Conservation (phyloP, 1,140 invertebrate genomes). For the Drosophila paulistorum region DNA sequence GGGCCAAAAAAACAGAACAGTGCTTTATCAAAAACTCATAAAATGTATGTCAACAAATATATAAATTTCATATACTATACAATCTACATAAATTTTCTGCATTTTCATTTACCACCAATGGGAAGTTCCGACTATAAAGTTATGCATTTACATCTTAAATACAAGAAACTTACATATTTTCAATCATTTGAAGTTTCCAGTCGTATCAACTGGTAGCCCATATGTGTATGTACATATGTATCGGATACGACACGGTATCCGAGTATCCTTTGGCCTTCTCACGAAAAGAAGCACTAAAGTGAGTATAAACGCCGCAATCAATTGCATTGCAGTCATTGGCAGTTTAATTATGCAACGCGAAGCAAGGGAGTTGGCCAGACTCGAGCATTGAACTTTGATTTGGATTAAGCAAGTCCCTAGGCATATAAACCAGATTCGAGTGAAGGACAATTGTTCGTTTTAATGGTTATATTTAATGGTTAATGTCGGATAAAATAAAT, state of each 20-base stretch:
- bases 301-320: conserved; percentile 24
- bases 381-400: conserved; percentile 66
- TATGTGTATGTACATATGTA: neutral
- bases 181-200: no score
- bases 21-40: neutral
- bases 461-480: conserved; percentile 32
- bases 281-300: neutral
- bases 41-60: neutral
- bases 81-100: no score
- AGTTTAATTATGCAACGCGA: conserved; percentile 67
- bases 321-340: conserved; percentile 34
- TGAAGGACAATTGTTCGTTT: conserved; percentile 7
- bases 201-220: neutral
- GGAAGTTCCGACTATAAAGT: no score
- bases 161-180: no score
- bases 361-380: conserved; percentile 13
- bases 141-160: no score
- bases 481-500: conserved; percentile 25
- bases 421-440: neutral
- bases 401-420: conserved; percentile 12
- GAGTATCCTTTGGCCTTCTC: neutral
- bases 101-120: no score
- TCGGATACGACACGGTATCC: neutral
- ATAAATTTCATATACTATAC: no score
- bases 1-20: neutral